These are phyloP conservation scores for Girardinus metallicus DNA, from an alignment of 2,797 vertebrate genomes.

Conservation along the genomic window DNA sequence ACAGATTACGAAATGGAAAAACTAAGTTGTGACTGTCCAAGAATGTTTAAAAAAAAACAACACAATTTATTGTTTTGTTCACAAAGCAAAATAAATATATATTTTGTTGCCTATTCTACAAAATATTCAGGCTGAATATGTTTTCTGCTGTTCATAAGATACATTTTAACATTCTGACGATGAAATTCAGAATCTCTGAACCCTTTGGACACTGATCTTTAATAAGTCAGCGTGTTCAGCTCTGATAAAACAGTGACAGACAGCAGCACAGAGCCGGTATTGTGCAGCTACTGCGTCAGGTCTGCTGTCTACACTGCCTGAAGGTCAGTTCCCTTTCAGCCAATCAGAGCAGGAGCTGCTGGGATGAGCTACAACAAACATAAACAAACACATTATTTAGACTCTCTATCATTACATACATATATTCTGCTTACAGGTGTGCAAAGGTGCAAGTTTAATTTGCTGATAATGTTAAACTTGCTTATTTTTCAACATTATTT, in stretches of 20 bases:
- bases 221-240: slow-evolving; percentile 29
- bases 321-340: slow-evolving; percentile 56
- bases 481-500: neutral
- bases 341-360: slow-evolving; percentile 61
- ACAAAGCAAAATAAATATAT: neutral
- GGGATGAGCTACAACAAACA: slow-evolving; percentile 33
- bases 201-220: slow-evolving; percentile 25
- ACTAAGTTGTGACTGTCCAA: neutral
- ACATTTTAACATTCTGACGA: slow-evolving; percentile 29
- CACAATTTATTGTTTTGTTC: neutral
- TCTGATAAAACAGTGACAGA: slow-evolving; percentile 50
- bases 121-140: neutral
- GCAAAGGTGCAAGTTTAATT: neutral
- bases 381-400: slow-evolving; percentile 27
- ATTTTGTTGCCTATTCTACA: neutral
- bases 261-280: slow-evolving; percentile 46
- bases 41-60: neutral
- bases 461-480: neutral
- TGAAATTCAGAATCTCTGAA: slow-evolving; percentile 41
- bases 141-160: slow-evolving; percentile 7
- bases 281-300: slow-evolving; percentile 49
- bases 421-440: neutral
- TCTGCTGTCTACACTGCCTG: slow-evolving; percentile 47
- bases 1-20: slow-evolving; percentile 38
- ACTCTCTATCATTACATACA: neutral